Percentiles rank a stretch among this genome's conserved stretches.
Evolutionary conservation across 2,888 invertebrate species (phyloP).

Genomic region (Coremacera marginata): DNA sequence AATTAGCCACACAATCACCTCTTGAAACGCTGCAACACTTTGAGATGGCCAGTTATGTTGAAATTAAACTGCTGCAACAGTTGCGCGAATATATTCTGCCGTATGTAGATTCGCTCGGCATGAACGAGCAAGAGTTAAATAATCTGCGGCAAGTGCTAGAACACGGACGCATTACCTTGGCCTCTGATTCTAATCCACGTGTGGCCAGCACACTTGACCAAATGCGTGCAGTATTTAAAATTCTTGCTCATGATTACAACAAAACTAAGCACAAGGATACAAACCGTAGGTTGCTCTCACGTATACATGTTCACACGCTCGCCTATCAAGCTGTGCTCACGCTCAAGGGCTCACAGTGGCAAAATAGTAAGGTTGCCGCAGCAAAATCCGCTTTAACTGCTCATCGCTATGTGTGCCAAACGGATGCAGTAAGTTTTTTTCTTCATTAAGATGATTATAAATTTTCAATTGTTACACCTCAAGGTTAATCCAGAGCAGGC

Average conservation of each 20-base stretch:
- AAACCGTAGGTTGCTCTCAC: conserved; percentile 73
- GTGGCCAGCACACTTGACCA: conserved; percentile 85
- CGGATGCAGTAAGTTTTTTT: conserved; percentile 68
- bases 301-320: conserved; percentile 87
- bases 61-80: conserved; percentile 77
- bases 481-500: conserved; percentile 68
- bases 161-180: conserved; percentile 78
- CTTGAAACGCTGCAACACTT: conserved; percentile 79
- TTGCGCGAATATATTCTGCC: conserved; percentile 78
- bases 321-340: conserved; percentile 89
- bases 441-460: neutral
- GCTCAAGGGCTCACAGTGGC: conserved; percentile 79
- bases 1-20: conserved; percentile 75
- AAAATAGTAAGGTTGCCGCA: conserved; percentile 81
- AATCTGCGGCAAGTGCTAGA: conserved; percentile 80
- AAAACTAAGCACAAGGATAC: conserved; percentile 56
- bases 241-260: conserved; percentile 56
- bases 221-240: conserved; percentile 78
- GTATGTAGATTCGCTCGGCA: conserved; percentile 84
- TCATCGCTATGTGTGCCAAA: conserved; percentile 84
- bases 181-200: conserved; percentile 83
- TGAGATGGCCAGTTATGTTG: conserved; percentile 89
- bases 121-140: conserved; percentile 89
- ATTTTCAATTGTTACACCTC: conserved; percentile 25
- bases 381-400: conserved; percentile 88